Base-by-base conservation (phyloP, 2,888 invertebrate genomes). In the Eurytoma californica region DNA sequence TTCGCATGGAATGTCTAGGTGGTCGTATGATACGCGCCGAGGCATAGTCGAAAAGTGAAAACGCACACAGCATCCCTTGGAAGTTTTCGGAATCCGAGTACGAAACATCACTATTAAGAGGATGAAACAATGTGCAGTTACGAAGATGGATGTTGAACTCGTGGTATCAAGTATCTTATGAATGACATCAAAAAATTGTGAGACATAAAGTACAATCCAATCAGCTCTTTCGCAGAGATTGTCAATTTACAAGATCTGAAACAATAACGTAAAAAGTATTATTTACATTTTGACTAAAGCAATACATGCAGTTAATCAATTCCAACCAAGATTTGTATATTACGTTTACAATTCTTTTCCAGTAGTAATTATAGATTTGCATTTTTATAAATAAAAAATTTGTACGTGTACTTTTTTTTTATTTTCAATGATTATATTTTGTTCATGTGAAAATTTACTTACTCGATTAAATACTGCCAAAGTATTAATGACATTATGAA, bases 1-100 rank as follows among this genome's bases (percentile, higher is more conserved):
- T 83, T 80, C 77, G 73, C 68, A 76, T 70, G 51, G 72, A 79
- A 82, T 80, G 76, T 75, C 81, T 82, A 79, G 80, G 72, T 73
- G 69, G 65, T 58, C 80, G 77, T 80, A 73, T 77, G 77, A 77
- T 63, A 69, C 76, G 73, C 13, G 12, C 65, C 65, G 77, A 72
- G 73, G 73, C 57, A 20, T 51, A 60, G 68, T 67, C 49, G 63
- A 51, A 60, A 75, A 30, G 53, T 57, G 67, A 76, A 65, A 49
- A 49, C 63, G 57, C 18, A 58, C 14, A 18, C 20, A 30, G 47
- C 60, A n/a, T 70, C 60, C 30, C 51, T 77, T 58, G 13, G 58
- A 24, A 14, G 30, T 73, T 39, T 79, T 53, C 49, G 51, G 55
- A 47, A 55, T 18, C 39, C 49, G 7, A 28, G 63, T 39, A 9